phyloP scores from a whole-genome alignment of 2,888 invertebrate genomes.

The Chymomyza caudatula region DNA sequence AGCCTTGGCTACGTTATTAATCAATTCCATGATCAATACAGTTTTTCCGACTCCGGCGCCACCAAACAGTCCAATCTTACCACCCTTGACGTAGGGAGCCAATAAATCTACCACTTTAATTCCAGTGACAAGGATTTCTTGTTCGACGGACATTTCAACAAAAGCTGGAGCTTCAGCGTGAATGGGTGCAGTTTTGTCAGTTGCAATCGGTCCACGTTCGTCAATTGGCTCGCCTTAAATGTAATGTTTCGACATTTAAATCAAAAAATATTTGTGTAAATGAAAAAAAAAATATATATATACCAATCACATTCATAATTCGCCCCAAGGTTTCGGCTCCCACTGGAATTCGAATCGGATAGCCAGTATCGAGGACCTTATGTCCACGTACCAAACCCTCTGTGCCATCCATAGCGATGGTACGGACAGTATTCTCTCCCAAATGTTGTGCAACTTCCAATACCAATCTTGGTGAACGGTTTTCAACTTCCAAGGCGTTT shows the following conservation, averaged over 20 bases:
- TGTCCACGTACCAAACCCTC: constrained; percentile 94
- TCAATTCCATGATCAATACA: constrained; percentile 96
- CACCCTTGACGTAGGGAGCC: constrained; percentile 95
- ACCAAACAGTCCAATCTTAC: constrained; percentile 95
- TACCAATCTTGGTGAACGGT: constrained; percentile 87
- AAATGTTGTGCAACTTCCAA: constrained; percentile 91
- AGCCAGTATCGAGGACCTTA: constrained; percentile 87
- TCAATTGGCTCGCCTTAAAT: constrained; percentile 82
- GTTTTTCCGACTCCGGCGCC: constrained; percentile 97
- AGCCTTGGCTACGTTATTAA: constrained; percentile 96
- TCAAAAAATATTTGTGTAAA: not conserved
- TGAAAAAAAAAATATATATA: not conserved
- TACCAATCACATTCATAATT: constrained; percentile 94
- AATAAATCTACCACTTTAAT: constrained; percentile 94
- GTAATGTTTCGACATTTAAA: not conserved
- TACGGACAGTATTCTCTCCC: constrained; percentile 92
- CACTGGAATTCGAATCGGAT: constrained; percentile 93
- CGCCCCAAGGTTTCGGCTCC: constrained; percentile 93
- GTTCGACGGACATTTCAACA: constrained; percentile 93
- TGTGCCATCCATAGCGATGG: constrained; percentile 96
- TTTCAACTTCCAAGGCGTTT: constrained; percentile 94
- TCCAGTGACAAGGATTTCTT: constrained; percentile 94
- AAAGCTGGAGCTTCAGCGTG: constrained; percentile 95
- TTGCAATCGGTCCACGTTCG: constrained; percentile 92
- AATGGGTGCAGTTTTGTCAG: constrained; percentile 88